Evolutionary conservation across 1,140 invertebrate genomes (phyloP), one percentile per base, ranked within the genome.

Genomic region (Hesperophylax magnus): DNA sequence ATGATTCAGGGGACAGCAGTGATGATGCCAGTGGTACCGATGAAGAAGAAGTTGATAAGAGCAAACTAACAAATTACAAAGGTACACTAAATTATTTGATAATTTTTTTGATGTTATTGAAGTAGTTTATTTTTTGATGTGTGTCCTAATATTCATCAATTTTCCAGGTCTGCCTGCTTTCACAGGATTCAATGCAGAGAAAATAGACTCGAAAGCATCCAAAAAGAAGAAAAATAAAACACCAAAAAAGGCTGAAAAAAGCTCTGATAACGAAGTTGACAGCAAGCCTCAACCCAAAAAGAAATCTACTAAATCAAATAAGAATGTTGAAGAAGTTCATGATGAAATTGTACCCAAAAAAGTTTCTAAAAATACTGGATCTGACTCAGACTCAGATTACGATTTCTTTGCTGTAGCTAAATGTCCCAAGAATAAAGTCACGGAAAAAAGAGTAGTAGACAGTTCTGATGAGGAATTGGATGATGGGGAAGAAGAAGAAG

Each of bases 401-500:
- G 89, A 90, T 86, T 89, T 89, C 85, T 90, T 90, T 74, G 88
- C 88, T 86, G 88, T 87, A 5, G 86, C 88, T 83, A 89, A 89
- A 63, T 82, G 78, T 56, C 58, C 76, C 47, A 69, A 69, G 39
- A 82, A 85, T 22, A 79, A 84, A 67, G 79, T 84, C 56, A 80
- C 85, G 72, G 39, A 47, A 14, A 47, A 47, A 47, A 47, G 11
- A 47, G 39, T 47, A 47, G 20, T 24, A 74, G 69, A 61, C 11
- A 61, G 18, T 18, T 24, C 58, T 58, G 56, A 58, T 11, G 56
- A 58, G n/a, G 56, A 81, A 14, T 47, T 14, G 11, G 39, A 47
- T 11, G 80, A 84, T 72, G 78, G 85, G 71, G 81, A 82, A 67
- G 81, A 85, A 77, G 22, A 31, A 76, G 63, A 82, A 17, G 80